Percentiles rank a stretch among this genome's conserved stretches.
phyloP scores from a whole-genome alignment of 1,140 invertebrate species.

The Drosophila baimaii region DNA sequence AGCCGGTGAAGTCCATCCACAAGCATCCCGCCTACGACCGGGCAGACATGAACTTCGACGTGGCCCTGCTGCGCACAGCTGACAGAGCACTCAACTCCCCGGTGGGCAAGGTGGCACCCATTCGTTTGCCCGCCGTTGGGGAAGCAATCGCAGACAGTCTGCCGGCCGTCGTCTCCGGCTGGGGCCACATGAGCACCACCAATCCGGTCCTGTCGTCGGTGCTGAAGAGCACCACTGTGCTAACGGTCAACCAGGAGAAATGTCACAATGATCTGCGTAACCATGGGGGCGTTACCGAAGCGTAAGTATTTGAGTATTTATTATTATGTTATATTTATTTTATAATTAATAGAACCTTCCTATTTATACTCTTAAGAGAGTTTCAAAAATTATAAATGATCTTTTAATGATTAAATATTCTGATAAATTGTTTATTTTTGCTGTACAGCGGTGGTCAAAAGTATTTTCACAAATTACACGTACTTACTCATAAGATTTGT shows the following conservation, averaged over 20 bases:
- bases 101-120: conserved; percentile 56
- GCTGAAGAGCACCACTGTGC: conserved; percentile 72
- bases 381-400: too few relatives aligned
- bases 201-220: conserved; percentile 64
- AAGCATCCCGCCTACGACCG: conserved; percentile 79
- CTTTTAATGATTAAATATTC: too few relatives aligned
- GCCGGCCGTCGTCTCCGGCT: conserved; percentile 71
- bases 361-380: too few relatives aligned
- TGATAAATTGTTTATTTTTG: too few relatives aligned
- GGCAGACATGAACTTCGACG: conserved; percentile 76
- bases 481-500: too few relatives aligned
- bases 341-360: too few relatives aligned
- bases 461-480: too few relatives aligned
- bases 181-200: conserved; percentile 77
- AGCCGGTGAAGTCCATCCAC: conserved; percentile 65
- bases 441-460: too few relatives aligned
- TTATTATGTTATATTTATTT: too few relatives aligned
- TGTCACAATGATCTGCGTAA: conserved; percentile 61
- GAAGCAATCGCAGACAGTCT: conserved; percentile 50
- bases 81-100: conserved; percentile 39
- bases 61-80: conserved; percentile 63
- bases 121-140: conserved; percentile 51
- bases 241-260: conserved; percentile 70
- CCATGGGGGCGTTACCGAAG: conserved; percentile 74
- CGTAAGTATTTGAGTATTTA: conserved; percentile 63